Evolutionary conservation across 1,140 invertebrate species (phyloP), one percentile per base, ranked within the genome.

Genomic region (Lasioglossum baleicum): DNA sequence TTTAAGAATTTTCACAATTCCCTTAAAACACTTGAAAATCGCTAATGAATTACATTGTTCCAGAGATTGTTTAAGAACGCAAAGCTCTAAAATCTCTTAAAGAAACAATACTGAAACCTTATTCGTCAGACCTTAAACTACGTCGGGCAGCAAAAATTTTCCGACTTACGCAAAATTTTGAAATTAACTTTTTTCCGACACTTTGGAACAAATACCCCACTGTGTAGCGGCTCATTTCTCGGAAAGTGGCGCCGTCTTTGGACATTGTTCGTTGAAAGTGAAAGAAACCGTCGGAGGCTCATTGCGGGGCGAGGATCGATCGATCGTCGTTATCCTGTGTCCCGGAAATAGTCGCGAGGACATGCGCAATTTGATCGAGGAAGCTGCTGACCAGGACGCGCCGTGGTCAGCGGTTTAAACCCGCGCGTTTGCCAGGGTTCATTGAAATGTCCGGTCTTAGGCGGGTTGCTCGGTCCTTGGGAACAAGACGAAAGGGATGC

Each of bases 361-460:
- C 90, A 90, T 90, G 90, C 86, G 88, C 90, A 90, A 91, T 90
- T 92, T 89, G 78, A 85, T 70, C 77, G 77, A 83, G 85, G 85
- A 90, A 89, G 85, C 86, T 91, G 87, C 88, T 90, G 90, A 89
- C 90, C 88, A 87, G 85, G 80, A 89, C 83, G 76, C 85, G 78
- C 72, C 87, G 89, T 85, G 87, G 90, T 91, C 90, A 90, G 88
- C 83, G 90, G 86, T 89, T 89, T 90, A 71, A 87, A 87, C 75
- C 79, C 80, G 84, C 84, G 87, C 88, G 88, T 91, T 91, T 90
- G 86, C 89, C 75, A 84, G 89, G 87, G 87, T 92, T 93, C 92
- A 93, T 93, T 92, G 92, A 93, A 93, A 92, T 91, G 91, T 93
- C 90, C 89, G 90, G 90, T 91, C 90, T 91, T 90, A 89, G 89